Evolutionary conservation across 2,113 vertebrate genomes (phyloP), one percentile per base, ranked within the genome.

Genomic region (Hippocampus guttulatus): DNA sequence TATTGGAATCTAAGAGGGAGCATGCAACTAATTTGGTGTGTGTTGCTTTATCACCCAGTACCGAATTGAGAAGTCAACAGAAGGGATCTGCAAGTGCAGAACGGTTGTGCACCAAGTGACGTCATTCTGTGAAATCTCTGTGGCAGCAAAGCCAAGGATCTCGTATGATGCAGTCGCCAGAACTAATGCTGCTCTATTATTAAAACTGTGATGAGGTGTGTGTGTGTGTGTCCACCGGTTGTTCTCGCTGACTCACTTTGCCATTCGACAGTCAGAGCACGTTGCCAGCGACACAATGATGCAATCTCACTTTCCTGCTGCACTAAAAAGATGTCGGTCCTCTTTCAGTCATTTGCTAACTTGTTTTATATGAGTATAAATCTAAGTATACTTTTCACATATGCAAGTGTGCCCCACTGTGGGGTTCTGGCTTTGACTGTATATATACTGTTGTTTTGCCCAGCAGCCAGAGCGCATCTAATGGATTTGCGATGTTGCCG

Each of bases 171-270:
- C 43, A 70, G 64, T 71, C 65, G 66, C 49, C 20, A 84, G 60
- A 85, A 79, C 67, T 79, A 79, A 74, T 66, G 51, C 69, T 67
- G 18, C 63, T 83, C 75, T 84, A 79, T 82, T 84, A 81, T 84
- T 87, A 75, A 80, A 71, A 75, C 63, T 10, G 21, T 20, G 74
- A 84, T 79, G 74, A 81, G 64, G 66, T 52, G 40, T 52, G 67
- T 71, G 74, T 67, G 63, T 76, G 20, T 67, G 11, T 52, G 30
- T 68, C 60, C 70, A 61, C 70, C 67, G 69, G 73, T 80, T 62
- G 72, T 79, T 86, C 79, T 79, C 40, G 85, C 90, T 90, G 90
- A 91, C 84, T 91, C 90, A 91, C 77, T 75, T 78, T 78, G 81
- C 85, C 79, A 66, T 79, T 90, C 83, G 69, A 87, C 88, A 91